These are phyloP conservation scores for Parnassius smintheus DNA, from an alignment of 2,888 invertebrate species.

Conservation along the genomic window DNA sequence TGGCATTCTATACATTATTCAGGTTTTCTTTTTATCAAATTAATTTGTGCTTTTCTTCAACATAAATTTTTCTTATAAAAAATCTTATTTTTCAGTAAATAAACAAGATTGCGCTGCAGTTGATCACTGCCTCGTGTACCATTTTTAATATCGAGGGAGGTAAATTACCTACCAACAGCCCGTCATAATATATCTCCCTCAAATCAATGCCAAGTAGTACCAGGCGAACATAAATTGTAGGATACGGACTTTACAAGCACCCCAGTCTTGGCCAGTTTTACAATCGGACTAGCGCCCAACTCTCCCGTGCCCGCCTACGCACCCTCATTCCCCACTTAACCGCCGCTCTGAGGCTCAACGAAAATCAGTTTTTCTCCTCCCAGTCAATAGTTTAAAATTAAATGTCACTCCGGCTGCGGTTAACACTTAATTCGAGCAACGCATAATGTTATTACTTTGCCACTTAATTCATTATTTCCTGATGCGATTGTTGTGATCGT, in stretches of 20 bases:
- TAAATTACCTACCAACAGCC: slow-evolving; percentile 35
- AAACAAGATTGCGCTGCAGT: slow-evolving; percentile 15
- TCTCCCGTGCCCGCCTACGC: slow-evolving; percentile 39
- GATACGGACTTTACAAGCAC: slow-evolving; percentile 52
- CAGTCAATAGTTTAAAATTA: slow-evolving; percentile 74
- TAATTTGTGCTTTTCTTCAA: slow-evolving; percentile 11
- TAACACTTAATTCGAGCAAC: slow-evolving; percentile 73
- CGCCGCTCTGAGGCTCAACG: slow-evolving; percentile 47
- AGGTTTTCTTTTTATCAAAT: slow-evolving; percentile 4
- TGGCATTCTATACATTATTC: neutral
- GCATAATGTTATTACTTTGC: slow-evolving; percentile 72
- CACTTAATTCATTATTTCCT: slow-evolving; percentile 74
- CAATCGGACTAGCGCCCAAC: slow-evolving; percentile 25
- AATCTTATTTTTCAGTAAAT: slow-evolving; percentile 6
- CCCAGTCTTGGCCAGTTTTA: slow-evolving; percentile 15
- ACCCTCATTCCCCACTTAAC: slow-evolving; percentile 50
- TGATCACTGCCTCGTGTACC: slow-evolving; percentile 3
- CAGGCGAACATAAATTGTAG: slow-evolving; percentile 54
- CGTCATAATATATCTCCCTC: slow-evolving; percentile 55
- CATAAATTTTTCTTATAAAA: slow-evolving; percentile 14
- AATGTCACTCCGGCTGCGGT: slow-evolving; percentile 76
- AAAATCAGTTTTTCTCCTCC: slow-evolving; percentile 72
- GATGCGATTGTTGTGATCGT: slow-evolving; percentile 58
- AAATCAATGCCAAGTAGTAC: slow-evolving; percentile 80
- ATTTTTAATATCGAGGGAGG: slow-evolving; percentile 11